Evolutionary conservation across 2,888 invertebrate species (phyloP).

Genomic region (Galerucella pusilla): DNA sequence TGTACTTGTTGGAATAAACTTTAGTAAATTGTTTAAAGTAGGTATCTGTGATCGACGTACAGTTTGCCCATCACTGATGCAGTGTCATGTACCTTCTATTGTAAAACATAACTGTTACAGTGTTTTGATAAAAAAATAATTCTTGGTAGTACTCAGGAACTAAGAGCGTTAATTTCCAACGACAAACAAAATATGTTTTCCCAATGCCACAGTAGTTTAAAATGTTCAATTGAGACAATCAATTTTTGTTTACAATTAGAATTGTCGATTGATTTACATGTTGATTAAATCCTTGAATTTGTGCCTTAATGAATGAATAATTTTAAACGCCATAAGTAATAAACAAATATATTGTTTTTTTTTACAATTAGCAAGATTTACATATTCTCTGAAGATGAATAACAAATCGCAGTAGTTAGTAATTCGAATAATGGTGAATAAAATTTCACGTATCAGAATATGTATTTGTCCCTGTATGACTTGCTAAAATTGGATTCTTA

Average conservation of each 20-base stretch:
- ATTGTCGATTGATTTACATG: conserved; percentile 5
- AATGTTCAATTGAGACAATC: conserved; percentile 9
- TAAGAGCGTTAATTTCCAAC: neutral
- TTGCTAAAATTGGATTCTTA: no score
- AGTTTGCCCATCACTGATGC: no score
- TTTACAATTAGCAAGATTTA: neutral
- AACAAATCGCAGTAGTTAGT: neutral
- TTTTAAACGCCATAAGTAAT: neutral
- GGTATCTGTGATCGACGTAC: no score
- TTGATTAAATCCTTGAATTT: conserved; percentile 1
- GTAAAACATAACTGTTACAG: neutral
- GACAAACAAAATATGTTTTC: neutral
- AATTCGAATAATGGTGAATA: neutral
- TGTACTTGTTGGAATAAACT: no score
- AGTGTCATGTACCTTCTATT: neutral
- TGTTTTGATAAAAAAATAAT: no score
- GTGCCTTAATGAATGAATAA: neutral
- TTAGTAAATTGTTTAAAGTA: no score
- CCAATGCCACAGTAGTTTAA: conserved; percentile 4
- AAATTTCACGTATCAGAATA: no score
- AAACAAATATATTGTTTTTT: neutral
- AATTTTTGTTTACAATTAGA: conserved; percentile 9
- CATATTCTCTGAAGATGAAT: neutral
- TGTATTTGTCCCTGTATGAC: no score
- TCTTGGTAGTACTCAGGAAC: neutral